These are phyloP conservation scores for Ferrisia virgata DNA, from an alignment of 2,888 invertebrate species.

Conservation along the genomic window DNA sequence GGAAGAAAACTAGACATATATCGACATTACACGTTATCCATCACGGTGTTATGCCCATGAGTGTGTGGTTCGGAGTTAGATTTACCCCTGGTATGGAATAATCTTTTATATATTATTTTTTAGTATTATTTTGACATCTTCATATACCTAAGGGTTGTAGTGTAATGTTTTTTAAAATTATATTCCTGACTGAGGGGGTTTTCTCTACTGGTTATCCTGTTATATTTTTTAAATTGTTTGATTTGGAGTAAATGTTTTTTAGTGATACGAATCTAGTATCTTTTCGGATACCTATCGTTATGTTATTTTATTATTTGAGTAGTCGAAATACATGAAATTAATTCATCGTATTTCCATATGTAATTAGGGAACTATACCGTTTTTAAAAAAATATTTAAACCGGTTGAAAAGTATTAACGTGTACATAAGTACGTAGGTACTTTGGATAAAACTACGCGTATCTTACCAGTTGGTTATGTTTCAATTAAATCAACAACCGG, in stretches of 20 bases:
- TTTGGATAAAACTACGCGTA: not conserved
- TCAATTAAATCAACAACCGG: not conserved
- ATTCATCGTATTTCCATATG: not conserved
- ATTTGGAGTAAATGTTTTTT: too few relatives aligned
- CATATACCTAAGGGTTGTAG: too few relatives aligned
- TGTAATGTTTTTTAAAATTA: too few relatives aligned
- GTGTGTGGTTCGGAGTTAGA: constrained; percentile 95
- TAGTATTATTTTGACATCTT: not conserved
- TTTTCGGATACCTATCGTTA: too few relatives aligned
- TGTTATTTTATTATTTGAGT: too few relatives aligned
- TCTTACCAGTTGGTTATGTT: too few relatives aligned
- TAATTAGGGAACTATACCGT: not conserved
- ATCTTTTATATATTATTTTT: not conserved
- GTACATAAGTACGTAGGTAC: not conserved
- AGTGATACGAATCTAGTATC: too few relatives aligned
- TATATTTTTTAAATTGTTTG: too few relatives aligned
- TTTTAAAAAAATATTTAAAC: not conserved
- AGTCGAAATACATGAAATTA: not conserved
- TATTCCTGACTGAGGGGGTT: too few relatives aligned
- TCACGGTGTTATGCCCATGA: constrained; percentile 96
- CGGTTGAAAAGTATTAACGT: not conserved
- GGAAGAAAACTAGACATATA: constrained; percentile 92
- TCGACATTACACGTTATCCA: constrained; percentile 93
- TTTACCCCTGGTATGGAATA: constrained; percentile 79
- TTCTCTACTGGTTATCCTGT: too few relatives aligned